Percentiles rank a stretch among this genome's conserved stretches.
Conservation (phyloP, 2,888 invertebrate species). For the Brachylomia viminalis region DNA sequence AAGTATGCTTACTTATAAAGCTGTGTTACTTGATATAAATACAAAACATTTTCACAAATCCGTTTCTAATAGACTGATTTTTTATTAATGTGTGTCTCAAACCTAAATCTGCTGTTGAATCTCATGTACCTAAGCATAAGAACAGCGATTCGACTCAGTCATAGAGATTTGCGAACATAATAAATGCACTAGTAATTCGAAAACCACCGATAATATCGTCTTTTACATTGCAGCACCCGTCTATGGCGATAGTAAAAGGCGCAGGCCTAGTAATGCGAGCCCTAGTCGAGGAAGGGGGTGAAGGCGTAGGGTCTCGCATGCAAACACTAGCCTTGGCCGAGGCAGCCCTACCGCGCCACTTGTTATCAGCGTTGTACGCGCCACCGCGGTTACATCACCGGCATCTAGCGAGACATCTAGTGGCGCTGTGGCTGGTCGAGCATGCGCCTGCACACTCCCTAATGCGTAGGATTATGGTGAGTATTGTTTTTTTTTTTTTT, state of each 20-base stretch:
- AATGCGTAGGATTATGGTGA: constrained; percentile 96
- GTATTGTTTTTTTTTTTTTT: no score
- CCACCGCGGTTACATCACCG: constrained; percentile 95
- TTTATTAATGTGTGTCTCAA: no score
- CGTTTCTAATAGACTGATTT: no score
- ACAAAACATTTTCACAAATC: no score
- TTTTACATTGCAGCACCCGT: constrained; percentile 94
- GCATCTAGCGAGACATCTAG: constrained; percentile 97
- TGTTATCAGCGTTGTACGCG: constrained; percentile 97
- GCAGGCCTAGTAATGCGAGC: constrained; percentile 99
- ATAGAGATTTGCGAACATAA: not conserved
- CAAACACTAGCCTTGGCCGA: constrained; percentile 98
- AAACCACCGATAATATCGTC: not conserved
- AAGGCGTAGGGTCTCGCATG: constrained; percentile 98
- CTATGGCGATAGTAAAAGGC: constrained; percentile 99
- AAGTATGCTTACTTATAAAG: no score
- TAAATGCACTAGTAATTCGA: not conserved
- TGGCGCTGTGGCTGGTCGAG: constrained; percentile 98
- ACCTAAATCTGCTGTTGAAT: no score
- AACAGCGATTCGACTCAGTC: no score
- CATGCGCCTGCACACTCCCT: constrained; percentile 97
- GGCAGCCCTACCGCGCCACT: constrained; percentile 98
- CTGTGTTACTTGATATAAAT: no score
- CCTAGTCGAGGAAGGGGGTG: constrained; percentile 98
- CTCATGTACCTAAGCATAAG: no score